phyloP scores from a whole-genome alignment of 2,888 invertebrate species.

The Scaptodrosophila latifasciaeformis region DNA sequence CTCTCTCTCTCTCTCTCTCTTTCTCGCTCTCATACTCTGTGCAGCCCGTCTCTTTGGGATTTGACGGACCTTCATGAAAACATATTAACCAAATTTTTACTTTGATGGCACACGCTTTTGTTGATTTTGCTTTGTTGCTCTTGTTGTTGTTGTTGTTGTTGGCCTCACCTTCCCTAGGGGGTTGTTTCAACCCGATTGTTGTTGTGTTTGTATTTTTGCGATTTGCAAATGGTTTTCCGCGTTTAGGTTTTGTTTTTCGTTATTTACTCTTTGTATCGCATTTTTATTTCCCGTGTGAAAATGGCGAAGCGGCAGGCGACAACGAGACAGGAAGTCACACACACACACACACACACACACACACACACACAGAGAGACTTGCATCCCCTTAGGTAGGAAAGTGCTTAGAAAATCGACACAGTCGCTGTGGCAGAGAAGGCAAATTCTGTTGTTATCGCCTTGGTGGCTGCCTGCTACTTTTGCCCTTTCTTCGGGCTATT shows the following conservation, averaged over 20 bases:
- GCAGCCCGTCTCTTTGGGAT: background rate
- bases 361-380: too few relatives aligned
- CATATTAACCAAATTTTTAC: slow-evolving; percentile 14
- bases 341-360: slow-evolving; percentile 25
- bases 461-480: slow-evolving; percentile 18
- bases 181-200: slow-evolving; percentile 31
- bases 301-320: slow-evolving; percentile 35
- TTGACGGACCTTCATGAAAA: slow-evolving; percentile 1
- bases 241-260: slow-evolving; percentile 64
- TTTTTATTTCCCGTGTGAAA: slow-evolving; percentile 67
- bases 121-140: slow-evolving; percentile 12
- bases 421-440: slow-evolving; percentile 25
- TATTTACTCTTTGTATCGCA: slow-evolving; percentile 57
- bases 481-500: slow-evolving; percentile 31
- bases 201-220: slow-evolving; percentile 31
- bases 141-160: background rate
- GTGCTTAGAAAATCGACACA: too few relatives aligned
- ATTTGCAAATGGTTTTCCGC: slow-evolving; percentile 69
- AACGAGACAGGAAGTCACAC: slow-evolving; percentile 9
- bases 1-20: slow-evolving; percentile 1
- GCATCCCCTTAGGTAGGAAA: background rate
- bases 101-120: too few relatives aligned
- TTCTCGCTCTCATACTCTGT: background rate
- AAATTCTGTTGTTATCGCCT: slow-evolving; percentile 36
- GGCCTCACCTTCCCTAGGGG: slow-evolving; percentile 30